Percentiles rank a stretch among this genome's conserved stretches.
Evolutionary conservation across 2,797 vertebrate species (phyloP).

Genomic region (Cygnus olor): DNA sequence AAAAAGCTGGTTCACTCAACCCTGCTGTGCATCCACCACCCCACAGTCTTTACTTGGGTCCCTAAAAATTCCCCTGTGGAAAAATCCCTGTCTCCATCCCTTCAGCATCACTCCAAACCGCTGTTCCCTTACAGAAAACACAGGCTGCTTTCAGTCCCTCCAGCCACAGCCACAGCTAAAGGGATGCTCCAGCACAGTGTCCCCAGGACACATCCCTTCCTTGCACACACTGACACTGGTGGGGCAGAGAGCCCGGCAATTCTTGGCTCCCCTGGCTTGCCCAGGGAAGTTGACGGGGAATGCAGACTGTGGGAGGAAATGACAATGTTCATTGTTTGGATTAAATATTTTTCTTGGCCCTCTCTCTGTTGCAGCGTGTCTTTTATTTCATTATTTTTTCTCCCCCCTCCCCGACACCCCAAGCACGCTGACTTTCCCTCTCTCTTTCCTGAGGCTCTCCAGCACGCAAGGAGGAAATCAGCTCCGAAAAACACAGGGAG

Average conservation of each 20-base stretch:
- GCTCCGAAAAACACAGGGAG: conserved; percentile 15
- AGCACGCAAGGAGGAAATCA: conserved; percentile 6
- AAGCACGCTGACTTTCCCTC: conserved; percentile 42
- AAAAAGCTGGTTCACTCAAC: not conserved
- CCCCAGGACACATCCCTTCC: conserved; percentile 6
- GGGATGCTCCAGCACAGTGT: not conserved
- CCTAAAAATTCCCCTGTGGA: not conserved
- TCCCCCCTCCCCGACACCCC: not conserved
- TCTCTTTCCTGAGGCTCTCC: conserved; percentile 35
- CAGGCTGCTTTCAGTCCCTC: not conserved
- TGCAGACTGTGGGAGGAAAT: conserved; percentile 79
- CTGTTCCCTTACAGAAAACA: not conserved
- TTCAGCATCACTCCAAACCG: not conserved
- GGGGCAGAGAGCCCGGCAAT: conserved; percentile 56
- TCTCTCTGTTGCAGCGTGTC: conserved; percentile 44
- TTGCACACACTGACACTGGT: not conserved
- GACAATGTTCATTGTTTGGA: conserved; percentile 77
- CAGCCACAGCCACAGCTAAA: not conserved
- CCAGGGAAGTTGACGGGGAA: conserved; percentile 73
- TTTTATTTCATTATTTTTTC: conserved; percentile 42
- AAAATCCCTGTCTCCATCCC: not conserved
- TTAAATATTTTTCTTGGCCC: conserved; percentile 79
- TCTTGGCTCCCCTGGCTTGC: conserved; percentile 65
- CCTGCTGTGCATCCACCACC: not conserved
- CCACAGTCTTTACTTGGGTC: not conserved